Base-by-base conservation (phyloP, 2,113 vertebrate species). In the Pterocles orientalis region DNA sequence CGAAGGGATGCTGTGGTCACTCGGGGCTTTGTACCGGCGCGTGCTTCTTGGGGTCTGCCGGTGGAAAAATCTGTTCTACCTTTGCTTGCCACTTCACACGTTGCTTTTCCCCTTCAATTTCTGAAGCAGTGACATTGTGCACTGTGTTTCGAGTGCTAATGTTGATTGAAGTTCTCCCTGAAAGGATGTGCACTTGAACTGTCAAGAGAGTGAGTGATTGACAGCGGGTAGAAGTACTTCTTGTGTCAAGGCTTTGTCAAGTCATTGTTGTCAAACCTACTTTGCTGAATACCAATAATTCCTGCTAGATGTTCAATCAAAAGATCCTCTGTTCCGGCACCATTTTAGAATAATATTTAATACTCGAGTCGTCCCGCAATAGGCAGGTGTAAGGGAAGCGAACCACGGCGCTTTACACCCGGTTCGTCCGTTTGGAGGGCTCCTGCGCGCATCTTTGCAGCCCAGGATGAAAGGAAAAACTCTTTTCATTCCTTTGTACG, bases 231-330 rank as follows among this genome's bases (percentile, higher is more conserved):
- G 41, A 91, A 95, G 96, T 92, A 97, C 97, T 96, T 90, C 91
- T 94, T 95, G 96, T 98, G 98, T 98, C 98, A 98, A 98, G 98
- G 98, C 93, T 98, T 97, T 98, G 97, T 98, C 95, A 97, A 86
- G 86, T 86, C 94, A 80, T 97, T 96, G 93, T 94, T 93, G 82
- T 87, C 65, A 96, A 95, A 82, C 50, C 96, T 65, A 14, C 90
- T 90, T 92, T 64, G 6, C 94, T 92, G 97, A 97, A 97, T 93
- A 51, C 93, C 97, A 79, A 80, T 93, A 95, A 94, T 96, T 92
- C 83, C 94, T 94, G 81, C 89, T 88, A 45, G 81, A 26, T 92
- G 92, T 95, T 82, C 95, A 34, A 3, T 79, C 90, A 72, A 89
- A 90, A 96, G 91, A 33, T 76, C 83, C 88, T 34, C 82, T 50